A percentile compares a stretch with the other conserved stretches of the same genome.
Evolutionary conservation across 2,113 vertebrate genomes (phyloP).

Genomic region (Sorex araneus): DNA sequence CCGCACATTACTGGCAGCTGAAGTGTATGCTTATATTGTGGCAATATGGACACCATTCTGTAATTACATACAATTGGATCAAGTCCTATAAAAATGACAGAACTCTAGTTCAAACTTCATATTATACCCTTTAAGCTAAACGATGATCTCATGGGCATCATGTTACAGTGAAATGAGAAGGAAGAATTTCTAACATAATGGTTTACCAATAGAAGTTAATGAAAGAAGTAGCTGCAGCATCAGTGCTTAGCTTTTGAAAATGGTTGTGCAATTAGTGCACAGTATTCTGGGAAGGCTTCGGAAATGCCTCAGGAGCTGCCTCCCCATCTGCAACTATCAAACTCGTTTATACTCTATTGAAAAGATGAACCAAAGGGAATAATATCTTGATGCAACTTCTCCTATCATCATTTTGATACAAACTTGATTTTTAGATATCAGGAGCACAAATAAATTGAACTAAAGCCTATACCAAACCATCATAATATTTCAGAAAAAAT

Average conservation of each 20-base stretch:
- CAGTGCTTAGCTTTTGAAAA: not conserved
- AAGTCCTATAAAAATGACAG: too few species aligned
- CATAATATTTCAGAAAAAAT: not conserved
- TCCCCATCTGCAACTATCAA: rapidly evolving
- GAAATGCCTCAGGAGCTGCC: too few species aligned
- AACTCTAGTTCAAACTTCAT: too few species aligned
- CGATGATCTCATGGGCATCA: not conserved
- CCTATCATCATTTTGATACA: not conserved
- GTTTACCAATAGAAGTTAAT: not conserved
- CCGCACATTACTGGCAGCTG: too few species aligned
- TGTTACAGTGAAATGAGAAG: constrained; percentile 17
- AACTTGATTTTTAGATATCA: not conserved
- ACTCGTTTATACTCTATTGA: not conserved
- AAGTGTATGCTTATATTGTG: too few species aligned
- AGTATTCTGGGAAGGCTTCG: not conserved
- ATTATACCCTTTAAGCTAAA: not conserved
- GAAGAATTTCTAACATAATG: not conserved
- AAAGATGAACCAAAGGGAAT: not conserved
- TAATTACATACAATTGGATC: too few species aligned
- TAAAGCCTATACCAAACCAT: not conserved
- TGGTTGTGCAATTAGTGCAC: not conserved
- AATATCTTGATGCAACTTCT: not conserved
- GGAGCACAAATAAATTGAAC: not conserved
- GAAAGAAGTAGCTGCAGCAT: not conserved
- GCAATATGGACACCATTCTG: too few species aligned